These are phyloP conservation scores for Ectemnius continuus DNA, from an alignment of 2,888 invertebrate species.

Conservation along the genomic window DNA sequence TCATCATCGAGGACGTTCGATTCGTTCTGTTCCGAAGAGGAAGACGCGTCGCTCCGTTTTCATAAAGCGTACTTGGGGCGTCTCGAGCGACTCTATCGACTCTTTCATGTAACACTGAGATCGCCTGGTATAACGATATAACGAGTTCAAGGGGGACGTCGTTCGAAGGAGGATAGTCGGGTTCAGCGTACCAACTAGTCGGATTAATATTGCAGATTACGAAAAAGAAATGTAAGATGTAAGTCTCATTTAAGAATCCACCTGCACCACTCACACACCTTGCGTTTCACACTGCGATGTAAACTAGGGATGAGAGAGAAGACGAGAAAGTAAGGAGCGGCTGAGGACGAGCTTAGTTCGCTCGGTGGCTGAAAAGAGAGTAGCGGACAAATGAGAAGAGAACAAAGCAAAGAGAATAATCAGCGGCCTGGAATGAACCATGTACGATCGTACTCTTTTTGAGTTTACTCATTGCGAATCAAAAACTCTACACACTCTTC, in stretches of 20 bases:
- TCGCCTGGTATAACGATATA: too few relatives aligned
- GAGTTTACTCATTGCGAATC: slow-evolving; percentile 40
- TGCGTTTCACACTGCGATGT: neutral
- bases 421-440: neutral
- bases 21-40: neutral
- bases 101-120: too few relatives aligned
- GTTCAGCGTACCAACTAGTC: too few relatives aligned
- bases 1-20: slow-evolving; percentile 3
- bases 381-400: neutral
- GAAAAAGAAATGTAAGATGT: too few relatives aligned
- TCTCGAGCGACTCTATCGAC: too few relatives aligned
- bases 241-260: too few relatives aligned
- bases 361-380: neutral
- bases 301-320: neutral
- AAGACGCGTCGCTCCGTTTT: neutral
- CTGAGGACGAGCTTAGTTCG: neutral
- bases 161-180: too few relatives aligned
- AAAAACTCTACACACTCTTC: slow-evolving; percentile 31
- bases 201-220: too few relatives aligned
- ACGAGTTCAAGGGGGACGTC: too few relatives aligned
- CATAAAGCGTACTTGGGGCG: neutral
- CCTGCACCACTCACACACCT: neutral
- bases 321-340: neutral
- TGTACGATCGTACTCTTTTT: slow-evolving; percentile 12
- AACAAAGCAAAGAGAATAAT: neutral